phyloP scores from a whole-genome alignment of 2,113 vertebrate genomes.

The Cyphomyrus plagiostoma region DNA sequence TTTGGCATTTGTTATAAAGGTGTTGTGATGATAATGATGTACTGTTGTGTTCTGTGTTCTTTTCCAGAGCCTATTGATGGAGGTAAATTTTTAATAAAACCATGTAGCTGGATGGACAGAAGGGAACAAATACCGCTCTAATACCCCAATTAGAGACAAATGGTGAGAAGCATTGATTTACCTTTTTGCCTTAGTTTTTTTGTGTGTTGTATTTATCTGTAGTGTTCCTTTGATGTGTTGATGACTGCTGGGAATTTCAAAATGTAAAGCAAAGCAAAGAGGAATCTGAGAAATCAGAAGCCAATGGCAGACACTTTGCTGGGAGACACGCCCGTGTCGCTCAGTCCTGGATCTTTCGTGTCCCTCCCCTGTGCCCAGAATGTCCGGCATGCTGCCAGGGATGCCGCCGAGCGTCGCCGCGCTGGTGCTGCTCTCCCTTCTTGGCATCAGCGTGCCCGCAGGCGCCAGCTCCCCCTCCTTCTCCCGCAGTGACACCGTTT shows the following conservation, averaged over 20 bases:
- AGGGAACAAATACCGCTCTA: conserved; percentile 20
- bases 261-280: neutral
- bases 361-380: conserved; percentile 48
- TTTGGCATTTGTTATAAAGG: neutral
- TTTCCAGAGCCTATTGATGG: conserved; percentile 19
- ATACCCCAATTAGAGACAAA: conserved; percentile 20
- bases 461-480: conserved; percentile 64
- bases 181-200: neutral
- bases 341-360: neutral
- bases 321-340: neutral
- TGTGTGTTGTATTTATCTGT: neutral
- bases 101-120: conserved; percentile 13
- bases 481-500: conserved; percentile 67
- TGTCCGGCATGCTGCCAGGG: conserved; percentile 84
- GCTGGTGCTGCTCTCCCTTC: conserved; percentile 56
- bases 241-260: neutral
- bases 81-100: neutral
- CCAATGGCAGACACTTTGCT: neutral
- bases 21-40: neutral
- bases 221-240: neutral
- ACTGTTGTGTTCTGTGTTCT: neutral
- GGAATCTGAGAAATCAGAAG: neutral
- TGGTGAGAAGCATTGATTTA: conserved; percentile 24
- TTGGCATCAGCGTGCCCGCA: conserved; percentile 49
- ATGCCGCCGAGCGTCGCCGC: conserved; percentile 57